Evolutionary conservation across 23 tunicate species (phyloP), one percentile per base, ranked within the genome.

Genomic region (Styela plicata): DNA sequence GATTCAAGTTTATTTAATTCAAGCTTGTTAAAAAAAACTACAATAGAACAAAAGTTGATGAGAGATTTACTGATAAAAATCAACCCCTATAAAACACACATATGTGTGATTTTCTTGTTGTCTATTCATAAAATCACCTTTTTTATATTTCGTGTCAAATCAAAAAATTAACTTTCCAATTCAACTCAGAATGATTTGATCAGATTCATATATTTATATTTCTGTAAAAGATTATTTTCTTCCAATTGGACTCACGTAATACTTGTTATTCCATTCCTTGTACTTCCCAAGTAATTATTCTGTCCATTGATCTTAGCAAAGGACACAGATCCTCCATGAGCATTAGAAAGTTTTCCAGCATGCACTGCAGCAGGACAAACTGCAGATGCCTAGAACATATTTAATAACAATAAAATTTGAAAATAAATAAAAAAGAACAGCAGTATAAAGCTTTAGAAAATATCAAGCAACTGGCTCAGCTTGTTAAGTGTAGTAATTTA

Each of bases 301-400:
- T 85, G 57, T 20, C 98, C 98, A 17, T 82, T 27, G 2, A 73
- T 74, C 62, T 88, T 88, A 1, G 74, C 24, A 28, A 88, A 77
- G 31, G 65, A 79, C n/a, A 93, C 89, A 3, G 80, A 2, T 2
- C 98, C 98, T 3, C 98, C 98, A 33, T 85, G 93, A n/a, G 69
- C 63, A 64, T 93, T 83, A 28, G 81, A 84, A 2, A 81, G 67
- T 31, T 85, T 52, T 21, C 98, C 98, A 2, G 92, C 87, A 76
- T 93, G 98, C 1, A 93, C 74, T 13, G 98, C 98, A 31, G 98
- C 98, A 27, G 89, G 98, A 75, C 98, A 93, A 25, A 93, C 53
- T 13, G 98, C 92, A 16, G 98, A 93, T 27, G 82, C 29, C 98
- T 93, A 57, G 69, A 44, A n/a, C n/a, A n/a, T n/a, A n/a, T n/a